Conservation (phyloP, 2,888 invertebrate species). For the Athalia rosae region DNA sequence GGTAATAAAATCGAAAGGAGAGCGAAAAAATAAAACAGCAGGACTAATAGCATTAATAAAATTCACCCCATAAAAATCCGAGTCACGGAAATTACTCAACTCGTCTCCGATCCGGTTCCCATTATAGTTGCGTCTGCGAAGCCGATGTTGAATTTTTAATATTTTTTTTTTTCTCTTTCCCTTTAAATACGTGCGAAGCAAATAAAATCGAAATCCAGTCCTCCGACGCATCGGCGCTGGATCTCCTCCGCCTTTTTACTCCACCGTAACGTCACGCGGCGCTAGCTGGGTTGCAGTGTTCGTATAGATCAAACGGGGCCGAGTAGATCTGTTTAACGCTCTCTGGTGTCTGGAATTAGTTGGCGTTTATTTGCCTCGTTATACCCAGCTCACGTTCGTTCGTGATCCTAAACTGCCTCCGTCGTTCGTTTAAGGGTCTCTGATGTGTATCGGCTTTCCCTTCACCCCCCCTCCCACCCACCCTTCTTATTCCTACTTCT, state of each 20-base stretch:
- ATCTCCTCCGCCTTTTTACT: neutral
- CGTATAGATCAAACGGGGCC: slow-evolving; percentile 26
- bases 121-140: too few species aligned
- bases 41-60: too few species aligned
- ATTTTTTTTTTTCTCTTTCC: too few species aligned
- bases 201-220: too few species aligned
- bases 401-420: slow-evolving; percentile 17
- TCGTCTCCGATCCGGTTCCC: too few species aligned
- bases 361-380: slow-evolving; percentile 39
- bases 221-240: too few species aligned
- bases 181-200: too few species aligned
- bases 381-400: slow-evolving; percentile 36
- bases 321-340: slow-evolving; percentile 30
- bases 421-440: slow-evolving; percentile 14
- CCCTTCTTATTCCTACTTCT: slow-evolving; percentile 24
- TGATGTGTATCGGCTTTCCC: slow-evolving; percentile 25
- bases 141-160: too few species aligned
- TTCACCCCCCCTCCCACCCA: neutral
- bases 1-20: neutral
- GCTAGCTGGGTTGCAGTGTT: slow-evolving; percentile 2
- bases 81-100: too few species aligned
- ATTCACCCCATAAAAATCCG: too few species aligned
- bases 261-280: neutral
- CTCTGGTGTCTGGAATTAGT: slow-evolving; percentile 37
- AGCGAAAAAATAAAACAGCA: too few species aligned